phyloP scores from a whole-genome alignment of 2,888 invertebrate species.

The Latheticus oryzae region DNA sequence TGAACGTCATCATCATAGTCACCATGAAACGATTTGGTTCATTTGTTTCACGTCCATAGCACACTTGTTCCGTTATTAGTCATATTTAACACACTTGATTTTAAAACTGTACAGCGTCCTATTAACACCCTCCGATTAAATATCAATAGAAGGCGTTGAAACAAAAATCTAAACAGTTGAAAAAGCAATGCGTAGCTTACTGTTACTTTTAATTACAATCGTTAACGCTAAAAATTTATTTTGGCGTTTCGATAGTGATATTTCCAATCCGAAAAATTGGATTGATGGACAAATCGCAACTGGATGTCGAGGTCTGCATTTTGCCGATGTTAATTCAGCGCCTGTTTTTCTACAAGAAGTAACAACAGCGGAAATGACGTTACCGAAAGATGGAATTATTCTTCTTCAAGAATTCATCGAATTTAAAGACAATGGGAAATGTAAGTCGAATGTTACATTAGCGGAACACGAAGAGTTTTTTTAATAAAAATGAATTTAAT shows the following conservation, averaged over 20 bases:
- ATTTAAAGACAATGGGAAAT: conserved; percentile 57
- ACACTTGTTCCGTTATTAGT: too few relatives aligned
- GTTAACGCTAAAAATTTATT: too few relatives aligned
- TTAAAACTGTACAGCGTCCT: too few relatives aligned
- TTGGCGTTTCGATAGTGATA: conserved; percentile 23
- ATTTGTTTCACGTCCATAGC: too few relatives aligned
- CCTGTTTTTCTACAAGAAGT: conserved; percentile 41
- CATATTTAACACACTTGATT: conserved; percentile 13
- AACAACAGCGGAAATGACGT: conserved; percentile 56
- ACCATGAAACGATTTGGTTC: too few relatives aligned
- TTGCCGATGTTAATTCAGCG: conserved; percentile 40
- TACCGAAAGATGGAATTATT: conserved; percentile 66
- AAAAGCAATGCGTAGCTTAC: conserved; percentile 24
- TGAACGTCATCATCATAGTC: too few relatives aligned
- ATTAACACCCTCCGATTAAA: conserved; percentile 17
- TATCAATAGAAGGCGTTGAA: conserved; percentile 25
- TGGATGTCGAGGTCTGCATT: conserved; percentile 43
- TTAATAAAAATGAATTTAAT: too few relatives aligned
- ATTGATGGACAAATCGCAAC: conserved; percentile 15
- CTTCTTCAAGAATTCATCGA: conserved; percentile 53
- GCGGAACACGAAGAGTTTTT: too few relatives aligned
- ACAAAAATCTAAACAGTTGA: conserved; percentile 9
- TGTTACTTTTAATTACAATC: too few relatives aligned
- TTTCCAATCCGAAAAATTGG: conserved; percentile 19
- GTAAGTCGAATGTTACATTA: conserved; percentile 49